phyloP scores from a whole-genome alignment of 1,140 invertebrate species.

The Panagrolaimus sp. region DNA sequence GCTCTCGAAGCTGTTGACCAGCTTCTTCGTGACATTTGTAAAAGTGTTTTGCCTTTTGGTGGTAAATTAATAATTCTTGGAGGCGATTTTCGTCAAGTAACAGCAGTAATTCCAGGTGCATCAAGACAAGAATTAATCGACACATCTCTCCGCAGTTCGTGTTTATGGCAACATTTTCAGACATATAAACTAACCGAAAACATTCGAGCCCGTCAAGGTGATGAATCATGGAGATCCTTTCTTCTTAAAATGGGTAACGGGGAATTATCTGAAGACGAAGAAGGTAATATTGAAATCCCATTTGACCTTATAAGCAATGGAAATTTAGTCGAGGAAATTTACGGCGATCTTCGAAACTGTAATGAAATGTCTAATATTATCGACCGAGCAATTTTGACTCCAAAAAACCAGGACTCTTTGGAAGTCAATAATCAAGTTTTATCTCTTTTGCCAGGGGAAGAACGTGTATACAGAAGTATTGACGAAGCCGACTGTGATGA shows the following conservation, averaged over 20 bases:
- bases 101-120: slow-evolving; percentile 33
- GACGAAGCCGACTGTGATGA: slow-evolving; percentile 7
- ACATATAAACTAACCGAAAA: slow-evolving; percentile 12
- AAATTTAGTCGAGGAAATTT: slow-evolving; percentile 19
- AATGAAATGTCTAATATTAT: neutral
- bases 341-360: slow-evolving; percentile 12
- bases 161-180: slow-evolving; percentile 17
- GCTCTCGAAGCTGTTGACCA: neutral
- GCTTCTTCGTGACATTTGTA: neutral
- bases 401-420: neutral
- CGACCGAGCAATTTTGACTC: slow-evolving; percentile 18
- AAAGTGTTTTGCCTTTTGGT: neutral
- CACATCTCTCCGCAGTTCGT: neutral
- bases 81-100: slow-evolving; percentile 37
- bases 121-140: slow-evolving; percentile 4
- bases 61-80: slow-evolving; percentile 1
- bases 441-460: neutral
- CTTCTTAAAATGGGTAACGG: neutral
- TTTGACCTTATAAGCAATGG: neutral
- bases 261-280: neutral
- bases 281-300: slow-evolving; percentile 6
- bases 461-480: neutral
- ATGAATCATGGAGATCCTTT: neutral
- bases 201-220: neutral
- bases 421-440: slow-evolving; percentile 17